Conservation (phyloP, 2,888 invertebrate species). For the Pasiphila rectangulata region DNA sequence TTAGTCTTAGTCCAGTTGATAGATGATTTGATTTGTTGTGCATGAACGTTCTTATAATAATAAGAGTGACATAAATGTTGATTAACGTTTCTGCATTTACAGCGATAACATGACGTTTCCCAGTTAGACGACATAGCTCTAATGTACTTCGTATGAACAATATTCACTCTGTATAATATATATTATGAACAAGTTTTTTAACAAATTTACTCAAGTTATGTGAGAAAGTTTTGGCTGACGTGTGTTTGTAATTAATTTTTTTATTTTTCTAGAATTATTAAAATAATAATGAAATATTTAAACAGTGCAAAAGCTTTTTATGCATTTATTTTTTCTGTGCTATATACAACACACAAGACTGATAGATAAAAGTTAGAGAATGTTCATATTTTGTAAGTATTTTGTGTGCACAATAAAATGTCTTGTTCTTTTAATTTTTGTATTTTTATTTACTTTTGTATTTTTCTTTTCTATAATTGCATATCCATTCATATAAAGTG, state of each 20-base stretch:
- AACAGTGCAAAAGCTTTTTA: slow-evolving; percentile 52
- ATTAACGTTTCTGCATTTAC: slow-evolving; percentile 10
- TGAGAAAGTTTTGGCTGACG: slow-evolving; percentile 49
- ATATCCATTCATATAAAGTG: not conserved
- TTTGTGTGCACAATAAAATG: slow-evolving; percentile 77
- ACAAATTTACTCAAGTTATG: slow-evolving; percentile 57
- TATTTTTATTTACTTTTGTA: slow-evolving; percentile 70
- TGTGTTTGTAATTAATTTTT: slow-evolving; percentile 37
- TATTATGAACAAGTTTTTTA: slow-evolving; percentile 11
- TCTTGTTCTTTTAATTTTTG: slow-evolving; percentile 65
- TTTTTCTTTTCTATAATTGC: slow-evolving; percentile 52
- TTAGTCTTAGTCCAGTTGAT: slow-evolving; percentile 17
- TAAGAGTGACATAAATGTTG: slow-evolving; percentile 14
- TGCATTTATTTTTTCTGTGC: slow-evolving; percentile 74
- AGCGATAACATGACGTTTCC: slow-evolving; percentile 21
- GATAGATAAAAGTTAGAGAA: slow-evolving; percentile 63
- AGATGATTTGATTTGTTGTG: slow-evolving; percentile 25
- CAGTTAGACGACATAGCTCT: slow-evolving; percentile 17
- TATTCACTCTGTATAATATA: slow-evolving; percentile 14
- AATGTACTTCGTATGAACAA: slow-evolving; percentile 7
- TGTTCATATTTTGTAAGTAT: slow-evolving; percentile 73
- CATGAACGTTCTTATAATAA: slow-evolving; percentile 18
- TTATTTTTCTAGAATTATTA: slow-evolving; percentile 20
- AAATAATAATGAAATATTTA: slow-evolving; percentile 22
- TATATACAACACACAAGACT: slow-evolving; percentile 80